Evolutionary conservation across 1,140 invertebrate species (phyloP).

Genomic region (Parasteatoda tepidariorum): DNA sequence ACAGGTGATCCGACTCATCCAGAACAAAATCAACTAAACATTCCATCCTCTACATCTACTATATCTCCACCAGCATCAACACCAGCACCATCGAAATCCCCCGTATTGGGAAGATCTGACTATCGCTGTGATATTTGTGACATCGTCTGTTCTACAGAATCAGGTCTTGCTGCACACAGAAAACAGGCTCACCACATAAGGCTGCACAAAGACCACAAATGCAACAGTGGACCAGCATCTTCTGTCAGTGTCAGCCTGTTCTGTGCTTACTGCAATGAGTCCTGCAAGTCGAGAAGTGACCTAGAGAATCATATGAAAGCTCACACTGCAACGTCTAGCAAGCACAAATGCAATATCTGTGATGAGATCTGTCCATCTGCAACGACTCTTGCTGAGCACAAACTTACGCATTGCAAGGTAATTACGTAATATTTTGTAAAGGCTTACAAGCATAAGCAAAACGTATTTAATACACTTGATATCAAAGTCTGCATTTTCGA

Average conservation of each 20-base stretch:
- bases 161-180: slow-evolving; percentile 61
- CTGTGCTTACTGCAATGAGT: slow-evolving; percentile 91
- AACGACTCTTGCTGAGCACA: slow-evolving; percentile 88
- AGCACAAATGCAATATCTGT: slow-evolving; percentile 90
- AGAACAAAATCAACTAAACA: not conserved
- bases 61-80: not conserved
- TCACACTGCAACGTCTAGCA: slow-evolving; percentile 81
- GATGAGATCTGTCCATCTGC: slow-evolving; percentile 90
- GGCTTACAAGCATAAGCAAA: no score
- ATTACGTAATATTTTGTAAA: slow-evolving; percentile 72
- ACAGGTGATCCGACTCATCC: no score
- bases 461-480: no score
- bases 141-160: slow-evolving; percentile 37
- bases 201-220: slow-evolving; percentile 63
- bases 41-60: slow-evolving; percentile 35
- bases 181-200: slow-evolving; percentile 63
- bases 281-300: slow-evolving; percentile 85
- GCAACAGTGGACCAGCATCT: slow-evolving; percentile 65
- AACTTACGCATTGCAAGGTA: slow-evolving; percentile 87
- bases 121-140: slow-evolving; percentile 67
- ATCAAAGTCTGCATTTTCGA: no score
- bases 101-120: slow-evolving; percentile 41
- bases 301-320: slow-evolving; percentile 90
- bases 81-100: not conserved
- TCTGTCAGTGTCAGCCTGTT: slow-evolving; percentile 81